Base-by-base conservation (phyloP, 2,113 vertebrate species). In the Apteryx mantelli region DNA sequence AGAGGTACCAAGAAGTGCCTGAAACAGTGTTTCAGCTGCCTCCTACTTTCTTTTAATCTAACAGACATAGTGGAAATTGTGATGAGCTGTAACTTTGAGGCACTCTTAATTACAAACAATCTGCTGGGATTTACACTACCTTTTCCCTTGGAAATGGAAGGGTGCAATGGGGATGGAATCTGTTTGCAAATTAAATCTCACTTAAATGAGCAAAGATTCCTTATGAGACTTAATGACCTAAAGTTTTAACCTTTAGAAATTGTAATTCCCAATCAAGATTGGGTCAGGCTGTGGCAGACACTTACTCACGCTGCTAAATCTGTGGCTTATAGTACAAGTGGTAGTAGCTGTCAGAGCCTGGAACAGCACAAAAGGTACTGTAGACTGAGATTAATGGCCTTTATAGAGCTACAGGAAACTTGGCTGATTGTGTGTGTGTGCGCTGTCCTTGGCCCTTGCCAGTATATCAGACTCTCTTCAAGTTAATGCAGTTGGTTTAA, bases 71-170 rank as follows among this genome's bases (percentile, higher is more conserved):
- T 88, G 64, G 82, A 86, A 93, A 76, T 81, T n/a, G 76, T 84
- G 76, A 88, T 86, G 40, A 93, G 69, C 80, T 93, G 55, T 88
- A 94, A 73, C 46, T 94, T 86, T 38, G 52, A 86, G 38, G 64
- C 60, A 48, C 38, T 93, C 64, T 91, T 84, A 95, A 93, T 94
- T 86, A 78, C 79, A 94, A 93, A 66, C 70, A 93, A 55, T 87
- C 87, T 80, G 25, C 71, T 93, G 91, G 85, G 90, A 84, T 40
- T 95, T 94, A 25, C 0, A 26, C 56, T 82, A 1, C 30, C 22
- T 36, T 77, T 94, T 91, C 55, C 64, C 40, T 78, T 83, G 76
- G 71, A 94, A 78, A 89, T 75, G 82, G 77, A 21, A 44, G 70
- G 52, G 64, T 55, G 11, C 15, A 69, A 32, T 44, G n/a, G 68